Evolutionary conservation across 2,888 invertebrate genomes (phyloP).

Genomic region (Heliothis peltigera): DNA sequence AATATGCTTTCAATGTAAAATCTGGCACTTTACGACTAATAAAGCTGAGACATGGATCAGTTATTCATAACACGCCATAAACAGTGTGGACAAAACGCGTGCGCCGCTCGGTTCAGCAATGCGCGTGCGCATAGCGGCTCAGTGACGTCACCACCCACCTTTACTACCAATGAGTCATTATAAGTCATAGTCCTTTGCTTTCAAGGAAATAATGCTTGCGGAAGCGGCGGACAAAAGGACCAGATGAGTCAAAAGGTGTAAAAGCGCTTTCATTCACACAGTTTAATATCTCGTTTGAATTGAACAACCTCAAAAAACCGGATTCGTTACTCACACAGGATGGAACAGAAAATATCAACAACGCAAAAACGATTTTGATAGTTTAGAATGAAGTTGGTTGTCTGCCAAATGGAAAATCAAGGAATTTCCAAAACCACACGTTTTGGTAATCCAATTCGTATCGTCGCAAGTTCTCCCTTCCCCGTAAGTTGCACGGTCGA

Average conservation of each 20-base stretch:
- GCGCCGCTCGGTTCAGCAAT: conserved; percentile 34
- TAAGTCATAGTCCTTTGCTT: conserved; percentile 59
- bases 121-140: conserved; percentile 74
- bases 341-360: neutral
- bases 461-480: conserved; percentile 10
- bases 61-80: conserved; percentile 57
- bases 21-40: conserved; percentile 24
- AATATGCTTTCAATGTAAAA: conserved; percentile 23
- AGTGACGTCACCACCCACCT: conserved; percentile 74
- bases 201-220: conserved; percentile 63
- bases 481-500: conserved; percentile 13
- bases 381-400: too few relatives aligned
- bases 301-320: conserved; percentile 19
- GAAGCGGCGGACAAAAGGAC: conserved; percentile 47
- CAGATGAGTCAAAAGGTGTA: conserved; percentile 58
- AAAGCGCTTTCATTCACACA: conserved; percentile 59
- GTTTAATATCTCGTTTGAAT: conserved; percentile 24
- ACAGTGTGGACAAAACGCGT: conserved; percentile 37
- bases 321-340: neutral
- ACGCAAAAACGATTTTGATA: too few relatives aligned
- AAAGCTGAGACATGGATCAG: conserved; percentile 48
- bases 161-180: conserved; percentile 53
- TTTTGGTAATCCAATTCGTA: too few relatives aligned
- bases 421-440: too few relatives aligned
- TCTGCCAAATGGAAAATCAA: too few relatives aligned